A percentile compares a stretch with the other conserved stretches of the same genome.
Evolutionary conservation across 2,113 vertebrate genomes (phyloP).

Genomic region (Pluvianellus socialis): DNA sequence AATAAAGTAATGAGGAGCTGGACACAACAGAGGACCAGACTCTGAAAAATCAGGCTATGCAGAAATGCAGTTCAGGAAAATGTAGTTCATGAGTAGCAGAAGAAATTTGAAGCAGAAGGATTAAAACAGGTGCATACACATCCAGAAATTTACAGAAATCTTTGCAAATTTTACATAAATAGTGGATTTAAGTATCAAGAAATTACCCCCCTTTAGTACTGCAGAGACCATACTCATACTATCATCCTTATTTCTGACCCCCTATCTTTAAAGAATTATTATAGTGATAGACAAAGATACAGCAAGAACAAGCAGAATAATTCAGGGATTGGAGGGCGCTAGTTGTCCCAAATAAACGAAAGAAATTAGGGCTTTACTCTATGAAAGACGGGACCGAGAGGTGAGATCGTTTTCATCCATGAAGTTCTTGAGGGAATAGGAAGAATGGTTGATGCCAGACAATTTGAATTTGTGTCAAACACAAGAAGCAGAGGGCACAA

Average conservation of each 20-base stretch:
- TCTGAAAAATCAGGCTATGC: neutral
- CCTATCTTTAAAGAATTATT: conserved; percentile 3
- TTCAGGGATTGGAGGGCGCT: neutral
- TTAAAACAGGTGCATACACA: neutral
- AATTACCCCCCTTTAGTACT: neutral
- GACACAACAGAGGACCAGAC: neutral
- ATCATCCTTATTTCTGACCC: conserved; percentile 40
- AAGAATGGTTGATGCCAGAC: neutral
- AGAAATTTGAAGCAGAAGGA: neutral
- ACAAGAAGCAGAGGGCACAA: neutral
- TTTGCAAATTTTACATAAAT: conserved; percentile 24
- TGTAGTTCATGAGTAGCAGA: neutral
- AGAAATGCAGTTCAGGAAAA: conserved; percentile 17
- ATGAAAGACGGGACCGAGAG: neutral
- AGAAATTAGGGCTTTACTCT: conserved; percentile 2
- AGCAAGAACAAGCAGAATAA: neutral
- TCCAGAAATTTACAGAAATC: neutral
- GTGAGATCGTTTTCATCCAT: neutral
- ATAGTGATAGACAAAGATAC: neutral
- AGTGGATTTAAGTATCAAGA: conserved; percentile 34
- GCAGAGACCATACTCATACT: neutral
- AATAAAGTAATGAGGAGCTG: conserved; percentile 10
- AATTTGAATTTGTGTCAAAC: conserved; percentile 45
- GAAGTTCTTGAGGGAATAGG: neutral
- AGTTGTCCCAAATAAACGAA: neutral